phyloP scores from a whole-genome alignment of 2,888 invertebrate species.

The Drosophila stalkeri region DNA sequence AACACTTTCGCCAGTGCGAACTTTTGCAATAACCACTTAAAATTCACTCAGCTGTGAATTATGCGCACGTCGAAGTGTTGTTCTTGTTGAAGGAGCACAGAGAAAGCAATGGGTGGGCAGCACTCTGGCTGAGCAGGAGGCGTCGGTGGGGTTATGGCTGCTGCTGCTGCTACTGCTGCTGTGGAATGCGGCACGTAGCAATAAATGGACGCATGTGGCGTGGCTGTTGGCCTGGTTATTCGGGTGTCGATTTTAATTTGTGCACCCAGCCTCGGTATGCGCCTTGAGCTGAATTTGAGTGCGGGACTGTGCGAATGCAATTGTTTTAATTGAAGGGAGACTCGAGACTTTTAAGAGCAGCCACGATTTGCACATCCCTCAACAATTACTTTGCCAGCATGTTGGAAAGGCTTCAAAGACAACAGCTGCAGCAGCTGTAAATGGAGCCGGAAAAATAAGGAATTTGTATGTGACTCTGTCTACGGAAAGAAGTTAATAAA shows the following conservation, averaged over 20 bases:
- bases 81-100: constrained; percentile 67
- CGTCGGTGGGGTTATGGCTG: not conserved
- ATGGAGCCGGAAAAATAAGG: not conserved
- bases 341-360: constrained; percentile 5
- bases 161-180: not conserved
- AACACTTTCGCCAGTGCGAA: constrained; percentile 76
- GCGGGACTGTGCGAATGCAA: constrained; percentile 12
- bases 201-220: constrained; percentile 73
- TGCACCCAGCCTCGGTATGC: constrained; percentile 18
- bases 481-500: not conserved
- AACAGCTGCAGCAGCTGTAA: not conserved
- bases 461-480: not conserved
- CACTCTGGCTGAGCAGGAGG: not conserved
- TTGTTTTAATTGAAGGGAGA: constrained; percentile 37
- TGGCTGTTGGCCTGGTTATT: constrained; percentile 52
- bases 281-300: constrained; percentile 7
- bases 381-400: not conserved
- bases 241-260: constrained; percentile 69
- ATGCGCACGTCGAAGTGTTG: constrained; percentile 82
- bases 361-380: not conserved
- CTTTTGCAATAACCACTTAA: constrained; percentile 84
- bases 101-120: constrained; percentile 19
- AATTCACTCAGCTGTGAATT: constrained; percentile 84
- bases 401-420: not conserved
- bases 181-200: constrained; percentile 44